phyloP scores from a whole-genome alignment of 2,888 invertebrate genomes.

The Ochropleura leucogaster region DNA sequence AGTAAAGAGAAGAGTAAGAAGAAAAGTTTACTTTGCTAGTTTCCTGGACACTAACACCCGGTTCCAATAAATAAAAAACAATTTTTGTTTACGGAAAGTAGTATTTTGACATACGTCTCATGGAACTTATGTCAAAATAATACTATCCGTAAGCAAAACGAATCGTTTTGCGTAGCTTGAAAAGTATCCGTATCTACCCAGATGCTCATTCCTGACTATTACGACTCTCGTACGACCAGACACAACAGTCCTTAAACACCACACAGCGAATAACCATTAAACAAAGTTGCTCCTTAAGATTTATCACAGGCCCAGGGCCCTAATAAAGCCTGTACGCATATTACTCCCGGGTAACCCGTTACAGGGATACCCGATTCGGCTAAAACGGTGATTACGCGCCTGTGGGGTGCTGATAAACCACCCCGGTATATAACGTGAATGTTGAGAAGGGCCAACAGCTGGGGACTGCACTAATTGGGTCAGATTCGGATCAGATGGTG shows the following conservation, averaged over 20 bases:
- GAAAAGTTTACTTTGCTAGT: background rate
- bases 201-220: background rate
- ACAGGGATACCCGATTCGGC: conserved; percentile 40
- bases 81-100: no score
- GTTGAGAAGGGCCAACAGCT: conserved; percentile 32
- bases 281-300: conserved; percentile 38
- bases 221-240: background rate
- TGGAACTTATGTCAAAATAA: no score
- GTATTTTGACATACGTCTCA: no score
- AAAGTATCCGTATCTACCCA: no score
- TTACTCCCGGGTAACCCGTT: conserved; percentile 46
- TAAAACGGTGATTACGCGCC: conserved; percentile 60
- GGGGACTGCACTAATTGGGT: conserved; percentile 27
- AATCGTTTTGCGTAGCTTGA: no score
- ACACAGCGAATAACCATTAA: conserved; percentile 28
- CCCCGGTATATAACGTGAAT: conserved; percentile 24
- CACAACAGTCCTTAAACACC: conserved; percentile 11
- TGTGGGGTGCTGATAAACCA: conserved; percentile 62
- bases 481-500: background rate
- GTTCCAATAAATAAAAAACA: no score
- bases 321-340: conserved; percentile 49
- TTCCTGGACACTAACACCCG: background rate
- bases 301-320: conserved; percentile 32
- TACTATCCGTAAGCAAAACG: no score
- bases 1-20: no score